Conservation (phyloP, 2,888 invertebrate species). For the Watsonalla cultraria region DNA sequence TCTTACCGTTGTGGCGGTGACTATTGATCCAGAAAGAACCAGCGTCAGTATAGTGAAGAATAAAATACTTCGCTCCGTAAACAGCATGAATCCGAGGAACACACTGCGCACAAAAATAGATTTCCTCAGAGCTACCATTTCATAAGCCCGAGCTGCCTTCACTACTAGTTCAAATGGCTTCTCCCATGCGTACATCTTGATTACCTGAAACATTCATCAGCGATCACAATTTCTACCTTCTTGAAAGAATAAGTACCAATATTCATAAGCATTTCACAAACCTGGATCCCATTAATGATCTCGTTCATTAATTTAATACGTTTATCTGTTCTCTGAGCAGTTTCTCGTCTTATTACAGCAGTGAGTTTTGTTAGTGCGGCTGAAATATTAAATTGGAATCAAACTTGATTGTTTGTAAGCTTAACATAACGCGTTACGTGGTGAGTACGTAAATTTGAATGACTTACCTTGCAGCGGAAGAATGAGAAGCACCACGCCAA, state of each 20-base stretch:
- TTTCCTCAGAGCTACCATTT: constrained; percentile 77
- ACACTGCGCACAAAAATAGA: constrained; percentile 82
- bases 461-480: constrained; percentile 72
- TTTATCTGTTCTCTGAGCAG: constrained; percentile 88
- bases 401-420: neutral
- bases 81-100: constrained; percentile 84
- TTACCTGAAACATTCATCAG: constrained; percentile 76
- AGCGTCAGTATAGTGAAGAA: constrained; percentile 79
- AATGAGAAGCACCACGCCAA: constrained; percentile 74
- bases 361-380: constrained; percentile 60
- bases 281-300: constrained; percentile 91
- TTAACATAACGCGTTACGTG: neutral
- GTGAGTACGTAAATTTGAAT: neutral
- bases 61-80: constrained; percentile 84
- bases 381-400: constrained; percentile 24
- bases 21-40: constrained; percentile 48
- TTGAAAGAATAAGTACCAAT: neutral
- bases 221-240: constrained; percentile 3
- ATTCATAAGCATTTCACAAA: constrained; percentile 31
- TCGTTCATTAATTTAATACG: constrained; percentile 92
- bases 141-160: constrained; percentile 71
- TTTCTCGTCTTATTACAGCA: constrained; percentile 60
- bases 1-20: constrained; percentile 57
- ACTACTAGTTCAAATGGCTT: constrained; percentile 87
- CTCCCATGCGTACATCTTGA: constrained; percentile 98